Base-by-base conservation (phyloP, 2,113 vertebrate genomes). In the Oreotrochilus melanogaster region DNA sequence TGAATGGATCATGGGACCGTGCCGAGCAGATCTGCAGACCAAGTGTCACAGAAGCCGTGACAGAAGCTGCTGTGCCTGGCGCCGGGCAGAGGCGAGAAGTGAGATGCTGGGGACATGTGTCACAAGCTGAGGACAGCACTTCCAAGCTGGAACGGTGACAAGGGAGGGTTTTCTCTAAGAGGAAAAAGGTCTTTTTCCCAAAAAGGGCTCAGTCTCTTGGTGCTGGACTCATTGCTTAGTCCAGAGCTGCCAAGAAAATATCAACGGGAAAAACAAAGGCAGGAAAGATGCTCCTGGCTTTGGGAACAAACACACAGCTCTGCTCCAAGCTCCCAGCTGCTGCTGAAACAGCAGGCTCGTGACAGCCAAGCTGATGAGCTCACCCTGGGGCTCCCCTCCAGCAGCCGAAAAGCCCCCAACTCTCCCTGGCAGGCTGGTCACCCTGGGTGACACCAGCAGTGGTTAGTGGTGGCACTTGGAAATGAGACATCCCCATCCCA, bases 41-140 rank as follows among this genome's bases (percentile, higher is more conserved):
- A 86, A 81, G 95, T 80, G 23, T 0, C 0, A 1, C 51, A 43
- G 72, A 27, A 67, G 33, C 61, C 0, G 1, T 72, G 76, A 66
- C 8, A 7, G 7, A 78, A 74, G 92, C 74, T 2, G 45, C 86
- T 67, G 86, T 1, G 5, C 78, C 39, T 0, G 3, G 73, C 0
- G 1, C 31, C 0, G 1, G 57, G 78, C 0, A 2, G 56, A 85
- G 86, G 87, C 83, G 89, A 88, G 51, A 58, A 50, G 37, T 19
- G 87, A 88, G 71, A 79, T 1, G 19, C 48, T 0, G 2, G 25
- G 72, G 57, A 60, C 31, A 76, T 37, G 56, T 83, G 80, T 54
- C 74, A 86, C 81, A 79, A 69, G 73, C 70, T 69, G 74, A 94
- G 86, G 80, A 54, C 94, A 88, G 71, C 6, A 10, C 33, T 93